phyloP scores from a whole-genome alignment of 2,888 invertebrate genomes.

The Ganaspis brasiliensis region DNA sequence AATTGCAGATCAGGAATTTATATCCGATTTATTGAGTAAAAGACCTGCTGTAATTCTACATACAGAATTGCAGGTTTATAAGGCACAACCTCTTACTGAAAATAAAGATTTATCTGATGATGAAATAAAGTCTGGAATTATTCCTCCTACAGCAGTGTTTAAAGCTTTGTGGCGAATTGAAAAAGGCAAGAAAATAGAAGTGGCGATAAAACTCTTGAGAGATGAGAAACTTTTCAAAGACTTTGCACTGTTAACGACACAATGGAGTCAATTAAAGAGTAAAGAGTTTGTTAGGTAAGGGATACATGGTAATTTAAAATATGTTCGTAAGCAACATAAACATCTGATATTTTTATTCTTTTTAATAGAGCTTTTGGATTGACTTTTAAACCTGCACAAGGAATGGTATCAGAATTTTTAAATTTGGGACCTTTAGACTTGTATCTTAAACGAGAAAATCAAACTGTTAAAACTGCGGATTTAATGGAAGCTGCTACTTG shows the following conservation, averaged over 20 bases:
- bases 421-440: conserved; percentile 89
- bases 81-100: conserved; percentile 81
- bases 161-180: conserved; percentile 90
- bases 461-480: conserved; percentile 85
- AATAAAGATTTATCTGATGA: conserved; percentile 62
- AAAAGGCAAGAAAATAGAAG: conserved; percentile 88
- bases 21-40: conserved; percentile 78
- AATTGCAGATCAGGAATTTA: conserved; percentile 82
- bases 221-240: conserved; percentile 85
- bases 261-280: conserved; percentile 90
- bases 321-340: not conserved
- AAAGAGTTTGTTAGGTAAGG: conserved; percentile 85
- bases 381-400: conserved; percentile 88
- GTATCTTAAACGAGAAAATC: conserved; percentile 82
- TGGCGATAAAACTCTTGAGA: conserved; percentile 90
- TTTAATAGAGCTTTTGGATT: conserved; percentile 86
- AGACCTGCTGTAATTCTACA: conserved; percentile 86
- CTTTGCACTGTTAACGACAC: conserved; percentile 88
- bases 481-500: conserved; percentile 91
- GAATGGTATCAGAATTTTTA: conserved; percentile 91
- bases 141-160: conserved; percentile 78
- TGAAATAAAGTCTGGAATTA: conserved; percentile 50
- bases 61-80: conserved; percentile 86
- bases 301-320: not conserved
- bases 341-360: conserved; percentile 4